Evolutionary conservation across 2,113 vertebrate species (phyloP).

Genomic region (Protomyctophum bolini): DNA sequence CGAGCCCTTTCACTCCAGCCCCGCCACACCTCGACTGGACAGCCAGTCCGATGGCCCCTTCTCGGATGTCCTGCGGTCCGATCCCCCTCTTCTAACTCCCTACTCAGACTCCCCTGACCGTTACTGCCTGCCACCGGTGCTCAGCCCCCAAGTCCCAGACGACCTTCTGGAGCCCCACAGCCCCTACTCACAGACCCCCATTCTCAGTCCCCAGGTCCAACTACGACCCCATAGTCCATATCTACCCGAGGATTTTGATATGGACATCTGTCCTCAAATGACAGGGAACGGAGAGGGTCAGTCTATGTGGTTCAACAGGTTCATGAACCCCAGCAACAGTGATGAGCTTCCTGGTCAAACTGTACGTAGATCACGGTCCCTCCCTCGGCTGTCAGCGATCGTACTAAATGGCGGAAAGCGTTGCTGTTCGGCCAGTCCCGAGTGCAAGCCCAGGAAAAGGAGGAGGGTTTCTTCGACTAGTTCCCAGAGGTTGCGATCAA

Average conservation of each 20-base stretch:
- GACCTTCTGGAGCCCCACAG: constrained; percentile 14
- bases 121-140: constrained; percentile 60
- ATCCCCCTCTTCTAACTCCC: neutral
- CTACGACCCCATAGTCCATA: neutral
- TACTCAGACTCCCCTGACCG: constrained; percentile 32
- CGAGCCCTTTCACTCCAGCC: constrained; percentile 11
- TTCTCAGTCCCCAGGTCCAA: constrained; percentile 58
- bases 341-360: neutral
- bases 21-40: constrained; percentile 42
- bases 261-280: constrained; percentile 15
- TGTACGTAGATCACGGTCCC: constrained; percentile 25
- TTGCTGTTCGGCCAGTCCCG: constrained; percentile 53
- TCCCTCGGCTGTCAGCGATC: neutral
- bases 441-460: constrained; percentile 55
- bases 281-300: neutral
- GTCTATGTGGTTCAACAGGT: neutral
- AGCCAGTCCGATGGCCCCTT: constrained; percentile 18
- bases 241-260: constrained; percentile 12
- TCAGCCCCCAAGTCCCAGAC: constrained; percentile 65
- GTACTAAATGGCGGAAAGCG: constrained; percentile 66
- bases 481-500: constrained; percentile 4
- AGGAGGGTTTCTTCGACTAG: constrained; percentile 23
- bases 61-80: constrained; percentile 8
- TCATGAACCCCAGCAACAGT: neutral
- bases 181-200: constrained; percentile 52